Conservation (phyloP, 1,140 invertebrate genomes). For the Prorops nasuta region DNA sequence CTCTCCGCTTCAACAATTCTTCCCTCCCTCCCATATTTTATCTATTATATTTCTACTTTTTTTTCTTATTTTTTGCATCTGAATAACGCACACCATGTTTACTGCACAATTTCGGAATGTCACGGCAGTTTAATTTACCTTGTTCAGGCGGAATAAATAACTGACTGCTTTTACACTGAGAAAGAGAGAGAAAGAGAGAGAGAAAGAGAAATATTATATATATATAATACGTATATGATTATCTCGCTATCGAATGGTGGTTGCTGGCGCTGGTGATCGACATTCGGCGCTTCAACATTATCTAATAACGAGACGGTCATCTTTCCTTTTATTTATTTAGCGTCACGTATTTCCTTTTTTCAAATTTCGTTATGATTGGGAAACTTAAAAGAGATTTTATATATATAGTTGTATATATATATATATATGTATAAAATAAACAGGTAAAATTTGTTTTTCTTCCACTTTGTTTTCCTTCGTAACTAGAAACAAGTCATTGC, state of each 20-base stretch:
- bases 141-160: constrained; percentile 38
- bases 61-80: constrained; percentile 10
- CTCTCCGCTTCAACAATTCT: not conserved
- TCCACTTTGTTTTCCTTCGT: constrained; percentile 5
- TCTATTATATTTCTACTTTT: constrained; percentile 7
- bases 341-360: not conserved
- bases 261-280: not conserved
- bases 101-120: constrained; percentile 35
- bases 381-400: no score
- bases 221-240: constrained; percentile 10
- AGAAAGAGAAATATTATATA: no score
- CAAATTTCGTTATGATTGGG: not conserved
- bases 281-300: not conserved
- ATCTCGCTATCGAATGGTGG: constrained; percentile 10
- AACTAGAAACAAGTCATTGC: constrained; percentile 34
- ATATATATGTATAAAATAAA: no score
- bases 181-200: no score
- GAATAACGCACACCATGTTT: constrained; percentile 18
- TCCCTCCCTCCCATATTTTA: constrained; percentile 11
- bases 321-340: no score
- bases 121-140: constrained; percentile 23
- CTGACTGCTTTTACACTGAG: constrained; percentile 27
- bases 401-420: no score
- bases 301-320: constrained; percentile 14
- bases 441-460: no score